Evolutionary conservation across 2,888 invertebrate species (phyloP), one percentile per base, ranked within the genome.

Genomic region (Heliconius ethilla): DNA sequence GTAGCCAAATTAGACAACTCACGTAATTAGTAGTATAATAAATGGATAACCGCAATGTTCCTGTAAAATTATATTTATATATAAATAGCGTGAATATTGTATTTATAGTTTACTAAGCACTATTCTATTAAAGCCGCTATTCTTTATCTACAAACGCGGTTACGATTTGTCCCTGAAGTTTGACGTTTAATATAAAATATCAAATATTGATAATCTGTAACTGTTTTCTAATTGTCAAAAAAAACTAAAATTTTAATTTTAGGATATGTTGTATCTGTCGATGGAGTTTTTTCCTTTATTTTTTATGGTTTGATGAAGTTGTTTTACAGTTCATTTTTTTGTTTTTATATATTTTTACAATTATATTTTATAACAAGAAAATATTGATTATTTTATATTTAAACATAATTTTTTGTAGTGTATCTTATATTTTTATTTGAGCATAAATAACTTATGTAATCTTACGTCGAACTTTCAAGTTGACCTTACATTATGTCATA

Each of bases 61-160:
- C n/a, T 37, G 13, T 33, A 55, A 22, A 70, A n/a, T n/a, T 29
- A 18, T 70, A 55, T 10, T 27, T 27, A 45, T 40, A n/a, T 40
- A 40, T 40, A 27, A 70, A 11, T 29, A 55, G n/a, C 11, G 55
- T 33, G 10, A 37, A 70, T 70, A 11, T 51, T 18, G 13, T 70
- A 51, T 51, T 70, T 55, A 40, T 70, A 33, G 18, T 55, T 27
- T 11, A 70, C 29, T 51, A 27, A 70, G 27, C 29, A 55, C 22
- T 37, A 22, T 70, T 70, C 7, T 62, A 15, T 7, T 15, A 73
- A 37, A 3, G 59, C 62, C 62, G 73, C 62, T 40, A 45, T 33
- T 62, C 27, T 25, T 15, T n/a, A 67, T 10, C 13, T 29, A n/a
- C 33, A 75, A 75, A 69, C 33, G 75, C 75, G 75, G 67, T 69